Evolutionary conservation across 2,888 invertebrate species (phyloP).

Genomic region (Epistrophella euchroma): DNA sequence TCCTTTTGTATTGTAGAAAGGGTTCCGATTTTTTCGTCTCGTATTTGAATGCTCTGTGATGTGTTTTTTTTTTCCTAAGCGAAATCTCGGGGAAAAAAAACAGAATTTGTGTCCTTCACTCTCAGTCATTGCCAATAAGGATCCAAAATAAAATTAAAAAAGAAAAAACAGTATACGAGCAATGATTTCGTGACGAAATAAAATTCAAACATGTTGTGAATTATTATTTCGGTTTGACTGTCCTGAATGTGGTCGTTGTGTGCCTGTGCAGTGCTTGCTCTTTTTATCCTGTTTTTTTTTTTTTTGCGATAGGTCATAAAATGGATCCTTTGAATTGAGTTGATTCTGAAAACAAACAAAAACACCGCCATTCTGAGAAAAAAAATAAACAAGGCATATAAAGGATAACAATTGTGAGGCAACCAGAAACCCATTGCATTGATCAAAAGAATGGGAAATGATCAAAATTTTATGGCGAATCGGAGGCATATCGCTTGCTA

Average conservation of each 20-base stretch:
- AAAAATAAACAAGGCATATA: too few relatives aligned
- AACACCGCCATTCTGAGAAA: background rate
- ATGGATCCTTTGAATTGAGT: conserved; percentile 38
- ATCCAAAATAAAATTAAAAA: conserved; percentile 34
- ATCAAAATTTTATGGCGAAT: conserved; percentile 60
- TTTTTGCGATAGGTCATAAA: conserved; percentile 49
- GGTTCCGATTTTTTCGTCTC: background rate
- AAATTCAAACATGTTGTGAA: conserved; percentile 75
- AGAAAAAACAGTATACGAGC: conserved; percentile 64
- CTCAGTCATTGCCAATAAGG: conserved; percentile 46
- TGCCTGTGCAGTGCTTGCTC: conserved; percentile 39
- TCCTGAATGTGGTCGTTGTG: conserved; percentile 27
- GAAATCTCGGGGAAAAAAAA: conserved; percentile 11
- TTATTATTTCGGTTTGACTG: conserved; percentile 68
- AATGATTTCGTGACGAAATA: conserved; percentile 75
- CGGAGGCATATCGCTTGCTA: background rate
- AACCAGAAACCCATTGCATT: conserved; percentile 43
- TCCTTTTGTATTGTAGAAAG: conserved; percentile 2
- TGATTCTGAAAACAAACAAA: conserved; percentile 19
- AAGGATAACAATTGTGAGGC: conserved; percentile 58
- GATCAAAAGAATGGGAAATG: conserved; percentile 57
- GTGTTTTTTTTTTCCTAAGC: conserved; percentile 11
- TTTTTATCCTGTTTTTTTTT: conserved; percentile 17
- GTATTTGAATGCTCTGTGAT: conserved; percentile 29
- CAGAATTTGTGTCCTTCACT: conserved; percentile 1